Percentiles rank a stretch among this genome's conserved stretches.
Evolutionary conservation across 2,113 vertebrate species (phyloP).

Genomic region (Tyto alba): DNA sequence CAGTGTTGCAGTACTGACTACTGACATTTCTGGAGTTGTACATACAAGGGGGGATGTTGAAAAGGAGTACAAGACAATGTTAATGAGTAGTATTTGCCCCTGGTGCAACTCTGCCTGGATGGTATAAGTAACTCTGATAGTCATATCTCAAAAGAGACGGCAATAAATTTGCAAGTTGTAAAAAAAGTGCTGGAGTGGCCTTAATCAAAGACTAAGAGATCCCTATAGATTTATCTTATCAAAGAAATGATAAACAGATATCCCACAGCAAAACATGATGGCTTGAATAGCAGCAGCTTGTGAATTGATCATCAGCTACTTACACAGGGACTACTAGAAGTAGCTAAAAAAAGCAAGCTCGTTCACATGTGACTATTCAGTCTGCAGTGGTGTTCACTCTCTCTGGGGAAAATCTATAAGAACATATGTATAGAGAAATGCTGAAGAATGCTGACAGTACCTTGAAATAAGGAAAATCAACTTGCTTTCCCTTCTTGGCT

Average conservation of each 20-base stretch:
- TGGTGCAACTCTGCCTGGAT: background rate
- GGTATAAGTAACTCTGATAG: background rate
- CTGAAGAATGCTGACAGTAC: background rate
- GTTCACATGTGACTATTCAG: fast-evolving
- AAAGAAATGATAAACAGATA: background rate
- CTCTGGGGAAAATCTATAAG: background rate
- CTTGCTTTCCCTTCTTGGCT: background rate
- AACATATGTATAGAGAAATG: background rate
- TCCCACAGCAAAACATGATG: background rate
- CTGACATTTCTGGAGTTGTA: background rate
- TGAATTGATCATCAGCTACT: background rate
- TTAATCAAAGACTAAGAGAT: background rate
- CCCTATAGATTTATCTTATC: background rate
- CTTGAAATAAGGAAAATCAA: background rate
- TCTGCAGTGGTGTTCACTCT: background rate
- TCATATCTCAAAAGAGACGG: background rate
- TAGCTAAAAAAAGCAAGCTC: background rate
- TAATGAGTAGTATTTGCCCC: background rate
- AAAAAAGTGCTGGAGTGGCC: background rate
- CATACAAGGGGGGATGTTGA: background rate
- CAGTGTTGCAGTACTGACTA: background rate
- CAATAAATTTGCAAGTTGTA: background rate
- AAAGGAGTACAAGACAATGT: background rate
- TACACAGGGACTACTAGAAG: background rate
- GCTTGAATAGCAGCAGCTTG: background rate